Evolutionary conservation across 2,888 invertebrate species (phyloP).

Genomic region (Danaus chrysippus): DNA sequence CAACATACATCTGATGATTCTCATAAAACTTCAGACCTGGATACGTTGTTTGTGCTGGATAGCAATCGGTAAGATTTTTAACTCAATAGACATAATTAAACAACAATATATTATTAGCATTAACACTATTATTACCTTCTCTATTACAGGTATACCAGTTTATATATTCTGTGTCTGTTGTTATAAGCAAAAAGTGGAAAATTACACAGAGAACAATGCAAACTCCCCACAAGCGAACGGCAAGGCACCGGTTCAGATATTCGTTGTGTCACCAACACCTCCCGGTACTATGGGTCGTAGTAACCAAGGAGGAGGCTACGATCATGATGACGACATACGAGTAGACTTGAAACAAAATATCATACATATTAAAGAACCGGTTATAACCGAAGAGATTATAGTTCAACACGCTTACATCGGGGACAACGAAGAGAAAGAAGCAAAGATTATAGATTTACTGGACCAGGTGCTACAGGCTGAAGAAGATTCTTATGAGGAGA

Average conservation of each 20-base stretch:
- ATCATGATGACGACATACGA: conserved; percentile 30
- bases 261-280: conserved; percentile 67
- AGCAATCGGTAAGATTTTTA: conserved; percentile 80
- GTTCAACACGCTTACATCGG: conserved; percentile 57
- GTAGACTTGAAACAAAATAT: conserved; percentile 39
- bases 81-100: not conserved
- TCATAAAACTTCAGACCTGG: conserved; percentile 89
- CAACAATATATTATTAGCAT: not conserved
- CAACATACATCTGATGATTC: conserved; percentile 91
- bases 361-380: conserved; percentile 37
- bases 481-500: conserved; percentile 66
- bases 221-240: conserved; percentile 48
- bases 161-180: conserved; percentile 59
- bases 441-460: conserved; percentile 70
- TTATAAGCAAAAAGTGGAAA: conserved; percentile 46
- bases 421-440: conserved; percentile 68
- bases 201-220: conserved; percentile 40
- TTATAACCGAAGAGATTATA: conserved; percentile 50
- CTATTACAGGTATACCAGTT: conserved; percentile 61
- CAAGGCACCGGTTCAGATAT: conserved; percentile 60
- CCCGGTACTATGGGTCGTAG: conserved; percentile 53
- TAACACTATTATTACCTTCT: conserved; percentile 4
- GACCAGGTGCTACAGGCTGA: conserved; percentile 73
- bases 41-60: conserved; percentile 91
- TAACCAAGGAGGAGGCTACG: conserved; percentile 42